phyloP scores from a whole-genome alignment of 2,113 vertebrate genomes.

The Gymnobelideus leadbeateri region DNA sequence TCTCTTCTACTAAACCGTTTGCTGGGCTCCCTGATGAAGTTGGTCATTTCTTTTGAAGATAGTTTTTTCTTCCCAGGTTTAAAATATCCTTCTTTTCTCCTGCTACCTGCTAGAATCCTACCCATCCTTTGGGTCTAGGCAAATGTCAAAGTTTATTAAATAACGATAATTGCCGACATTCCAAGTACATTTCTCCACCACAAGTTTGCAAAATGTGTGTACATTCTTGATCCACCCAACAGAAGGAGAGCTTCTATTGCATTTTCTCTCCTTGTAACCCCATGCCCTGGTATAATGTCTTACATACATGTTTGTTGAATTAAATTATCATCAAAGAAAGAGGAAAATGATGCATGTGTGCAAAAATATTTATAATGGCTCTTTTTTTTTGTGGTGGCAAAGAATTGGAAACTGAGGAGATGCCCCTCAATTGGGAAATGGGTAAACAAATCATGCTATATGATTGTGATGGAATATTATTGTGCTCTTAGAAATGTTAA shows the following conservation, averaged over 20 bases:
- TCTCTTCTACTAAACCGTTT: too few species aligned
- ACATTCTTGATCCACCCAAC: not conserved
- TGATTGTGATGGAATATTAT: not conserved
- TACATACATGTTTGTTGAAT: not conserved
- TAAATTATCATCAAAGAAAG: not conserved
- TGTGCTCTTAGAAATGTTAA: not conserved
- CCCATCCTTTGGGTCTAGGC: too few species aligned
- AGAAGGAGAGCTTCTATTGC: not conserved
- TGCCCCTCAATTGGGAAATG: not conserved
- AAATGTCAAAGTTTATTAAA: too few species aligned
- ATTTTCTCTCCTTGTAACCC: not conserved
- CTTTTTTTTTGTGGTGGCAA: not conserved
- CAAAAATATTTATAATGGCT: not conserved
- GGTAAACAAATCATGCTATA: not conserved
- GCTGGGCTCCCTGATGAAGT: too few species aligned
- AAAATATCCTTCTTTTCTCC: too few species aligned
- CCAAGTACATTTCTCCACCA: not conserved
- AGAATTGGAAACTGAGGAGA: not conserved
- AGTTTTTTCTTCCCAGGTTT: too few species aligned
- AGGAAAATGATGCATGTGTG: not conserved
- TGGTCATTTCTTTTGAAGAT: too few species aligned
- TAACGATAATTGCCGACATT: not conserved
- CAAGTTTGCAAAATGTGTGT: not conserved
- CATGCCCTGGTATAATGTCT: not conserved
- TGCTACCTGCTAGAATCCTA: too few species aligned